Conservation (phyloP, 1,140 invertebrate species). For the Pseudachorutes palmiensis region DNA sequence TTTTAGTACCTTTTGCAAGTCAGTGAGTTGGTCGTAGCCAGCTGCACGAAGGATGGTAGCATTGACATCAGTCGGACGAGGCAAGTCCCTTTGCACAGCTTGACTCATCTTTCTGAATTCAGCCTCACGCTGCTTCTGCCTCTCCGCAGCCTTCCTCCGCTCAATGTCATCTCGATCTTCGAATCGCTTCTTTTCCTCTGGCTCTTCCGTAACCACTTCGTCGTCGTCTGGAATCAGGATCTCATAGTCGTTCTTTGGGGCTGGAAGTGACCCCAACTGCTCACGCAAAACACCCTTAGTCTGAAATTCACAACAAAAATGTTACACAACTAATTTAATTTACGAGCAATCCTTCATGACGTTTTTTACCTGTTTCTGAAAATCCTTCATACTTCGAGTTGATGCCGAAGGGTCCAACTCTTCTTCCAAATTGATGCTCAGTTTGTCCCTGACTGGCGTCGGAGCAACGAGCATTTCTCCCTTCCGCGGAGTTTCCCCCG, state of each 20-base stretch:
- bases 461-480: slow-evolving; percentile 43
- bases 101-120: slow-evolving; percentile 74
- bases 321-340: too few relatives aligned
- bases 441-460: slow-evolving; percentile 77
- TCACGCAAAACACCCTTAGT: slow-evolving; percentile 49
- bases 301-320: slow-evolving; percentile 17
- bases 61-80: slow-evolving; percentile 80
- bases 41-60: slow-evolving; percentile 65
- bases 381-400: slow-evolving; percentile 46
- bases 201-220: slow-evolving; percentile 39
- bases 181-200: slow-evolving; percentile 44
- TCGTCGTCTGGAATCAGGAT: slow-evolving; percentile 91
- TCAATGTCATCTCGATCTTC: slow-evolving; percentile 84
- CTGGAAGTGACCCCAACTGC: slow-evolving; percentile 69
- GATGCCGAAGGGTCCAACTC: slow-evolving; percentile 47
- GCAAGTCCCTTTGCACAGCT: slow-evolving; percentile 79
- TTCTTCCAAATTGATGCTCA: slow-evolving; percentile 90
- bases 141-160: slow-evolving; percentile 54
- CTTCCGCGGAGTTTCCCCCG: slow-evolving; percentile 41
- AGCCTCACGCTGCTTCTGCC: slow-evolving; percentile 52
- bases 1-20: slow-evolving; percentile 65
- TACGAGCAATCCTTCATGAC: too few relatives aligned
- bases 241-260: slow-evolving; percentile 94
- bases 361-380: slow-evolving; percentile 55
- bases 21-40: slow-evolving; percentile 65